phyloP scores from a whole-genome alignment of 2,113 vertebrate species.

The Aramus guarauna region DNA sequence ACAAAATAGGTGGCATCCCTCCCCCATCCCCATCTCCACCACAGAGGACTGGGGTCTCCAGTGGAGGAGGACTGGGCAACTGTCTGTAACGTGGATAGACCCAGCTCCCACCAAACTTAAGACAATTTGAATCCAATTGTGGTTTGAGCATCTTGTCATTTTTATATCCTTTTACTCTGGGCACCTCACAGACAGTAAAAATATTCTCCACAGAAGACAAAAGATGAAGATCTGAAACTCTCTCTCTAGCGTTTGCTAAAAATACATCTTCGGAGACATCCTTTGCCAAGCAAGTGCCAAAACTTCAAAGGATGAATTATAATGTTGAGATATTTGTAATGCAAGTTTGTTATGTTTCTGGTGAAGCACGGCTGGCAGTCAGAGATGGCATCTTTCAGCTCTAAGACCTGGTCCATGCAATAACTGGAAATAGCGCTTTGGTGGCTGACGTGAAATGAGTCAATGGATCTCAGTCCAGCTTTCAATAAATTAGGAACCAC shows the following conservation, averaged over 20 bases:
- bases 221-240: background rate
- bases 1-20: background rate
- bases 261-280: background rate
- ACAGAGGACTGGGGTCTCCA: background rate
- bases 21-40: background rate
- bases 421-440: constrained; percentile 5
- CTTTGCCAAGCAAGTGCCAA: constrained; percentile 8
- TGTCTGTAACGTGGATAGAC: background rate
- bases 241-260: background rate
- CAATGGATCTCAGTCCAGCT: background rate
- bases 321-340: background rate
- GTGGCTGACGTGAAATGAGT: background rate
- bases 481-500: background rate
- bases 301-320: constrained; percentile 34
- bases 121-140: background rate
- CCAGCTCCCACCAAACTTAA: background rate
- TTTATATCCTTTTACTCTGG: background rate
- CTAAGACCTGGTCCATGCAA: background rate
- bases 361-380: background rate
- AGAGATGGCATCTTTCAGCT: background rate
- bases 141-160: background rate
- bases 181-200: background rate
- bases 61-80: background rate
- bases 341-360: background rate
- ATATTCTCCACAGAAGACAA: background rate